Conservation (phyloP, 2,797 vertebrate species). For the Anguilla anguilla region DNA sequence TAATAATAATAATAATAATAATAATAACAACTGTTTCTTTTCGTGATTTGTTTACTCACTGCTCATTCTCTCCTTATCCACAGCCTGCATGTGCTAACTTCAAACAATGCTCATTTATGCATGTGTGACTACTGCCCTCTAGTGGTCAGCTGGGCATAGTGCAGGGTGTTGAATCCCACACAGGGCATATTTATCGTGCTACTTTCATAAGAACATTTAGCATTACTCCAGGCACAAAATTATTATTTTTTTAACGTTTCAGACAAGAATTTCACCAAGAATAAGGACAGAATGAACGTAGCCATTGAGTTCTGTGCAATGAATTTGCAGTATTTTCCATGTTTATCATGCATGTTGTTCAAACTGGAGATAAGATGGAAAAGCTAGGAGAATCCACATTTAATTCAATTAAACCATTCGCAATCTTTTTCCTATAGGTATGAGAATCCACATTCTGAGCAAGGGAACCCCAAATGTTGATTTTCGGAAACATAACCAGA, state of each 20-base stretch:
- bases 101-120: background rate
- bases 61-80: background rate
- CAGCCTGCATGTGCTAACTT: no score
- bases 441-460: background rate
- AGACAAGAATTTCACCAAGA: no score
- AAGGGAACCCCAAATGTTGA: background rate
- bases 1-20: no score
- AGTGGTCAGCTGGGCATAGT: slow-evolving; percentile 31
- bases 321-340: background rate
- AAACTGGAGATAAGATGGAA: background rate
- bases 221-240: background rate
- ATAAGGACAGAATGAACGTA: no score
- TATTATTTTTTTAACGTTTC: no score
- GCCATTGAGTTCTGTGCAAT: background rate
- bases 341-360: background rate
- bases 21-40: no score
- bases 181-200: background rate
- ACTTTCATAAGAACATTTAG: background rate
- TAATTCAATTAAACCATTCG: background rate
- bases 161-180: background rate
- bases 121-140: slow-evolving; percentile 32
- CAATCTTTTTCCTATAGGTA: background rate
- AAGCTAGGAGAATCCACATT: background rate
- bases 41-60: no score
- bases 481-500: background rate